These are phyloP conservation scores for Amphibalanus amphitrite DNA, from an alignment of 1,140 invertebrate species.

Conservation along the genomic window DNA sequence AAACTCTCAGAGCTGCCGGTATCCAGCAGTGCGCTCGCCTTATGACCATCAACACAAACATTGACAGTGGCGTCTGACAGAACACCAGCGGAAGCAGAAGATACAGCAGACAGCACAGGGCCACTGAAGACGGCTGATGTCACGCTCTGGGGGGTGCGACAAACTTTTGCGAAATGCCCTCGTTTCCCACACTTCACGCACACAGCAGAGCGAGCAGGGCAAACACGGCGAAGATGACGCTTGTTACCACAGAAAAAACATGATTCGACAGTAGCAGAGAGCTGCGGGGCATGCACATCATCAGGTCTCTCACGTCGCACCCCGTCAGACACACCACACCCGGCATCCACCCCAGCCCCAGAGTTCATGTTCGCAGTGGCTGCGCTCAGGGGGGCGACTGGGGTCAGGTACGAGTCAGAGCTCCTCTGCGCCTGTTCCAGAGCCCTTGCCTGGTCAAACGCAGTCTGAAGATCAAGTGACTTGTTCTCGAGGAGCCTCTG, in stretches of 20 bases:
- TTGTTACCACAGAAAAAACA: not conserved
- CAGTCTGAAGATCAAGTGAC: slow-evolving; percentile 8
- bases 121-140: not conserved
- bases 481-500: slow-evolving; percentile 12
- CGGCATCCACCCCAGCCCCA: not conserved
- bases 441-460: slow-evolving; percentile 11
- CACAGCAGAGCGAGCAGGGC: not conserved
- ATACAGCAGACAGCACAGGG: not conserved
- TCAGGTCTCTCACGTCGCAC: not conserved
- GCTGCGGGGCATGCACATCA: not conserved
- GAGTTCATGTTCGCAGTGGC: not conserved
- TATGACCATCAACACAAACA: not conserved
- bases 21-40: not conserved
- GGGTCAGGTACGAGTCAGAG: not conserved
- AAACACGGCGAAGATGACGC: not conserved
- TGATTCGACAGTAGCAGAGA: not conserved
- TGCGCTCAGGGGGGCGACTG: not conserved
- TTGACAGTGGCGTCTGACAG: not conserved
- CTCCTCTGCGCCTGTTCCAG: slow-evolving; percentile 7
- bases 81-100: not conserved
- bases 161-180: not conserved
- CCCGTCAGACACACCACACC: not conserved
- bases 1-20: not conserved
- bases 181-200: not conserved
- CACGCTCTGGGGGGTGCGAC: not conserved